Percentiles rank a stretch among this genome's conserved stretches.
phyloP scores from a whole-genome alignment of 2,888 invertebrate genomes.

The Harmothoe impar region DNA sequence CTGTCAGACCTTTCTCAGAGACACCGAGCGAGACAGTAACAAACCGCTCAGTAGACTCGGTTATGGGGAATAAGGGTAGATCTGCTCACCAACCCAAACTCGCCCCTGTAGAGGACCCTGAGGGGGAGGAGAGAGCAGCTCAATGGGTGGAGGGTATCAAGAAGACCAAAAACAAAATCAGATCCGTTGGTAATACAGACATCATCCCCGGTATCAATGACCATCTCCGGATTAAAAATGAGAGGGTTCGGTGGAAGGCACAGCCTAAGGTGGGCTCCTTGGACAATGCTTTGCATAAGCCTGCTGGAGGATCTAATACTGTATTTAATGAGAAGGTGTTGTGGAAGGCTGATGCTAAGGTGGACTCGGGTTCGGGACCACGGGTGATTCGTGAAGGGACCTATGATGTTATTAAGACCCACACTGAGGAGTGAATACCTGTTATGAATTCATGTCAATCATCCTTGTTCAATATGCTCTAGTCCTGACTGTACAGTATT shows the following conservation, averaged over 20 bases:
- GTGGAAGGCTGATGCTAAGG: background rate
- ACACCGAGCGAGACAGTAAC: background rate
- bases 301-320: slow-evolving; percentile 68
- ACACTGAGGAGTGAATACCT: slow-evolving; percentile 11
- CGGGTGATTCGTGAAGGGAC: slow-evolving; percentile 17
- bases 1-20: background rate
- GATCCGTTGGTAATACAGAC: slow-evolving; percentile 38
- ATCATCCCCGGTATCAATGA: slow-evolving; percentile 45
- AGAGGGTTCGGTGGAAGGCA: slow-evolving; percentile 71
- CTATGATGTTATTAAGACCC: slow-evolving; percentile 33
- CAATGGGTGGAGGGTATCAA: background rate
- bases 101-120: slow-evolving; percentile 33
- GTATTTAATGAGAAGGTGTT: slow-evolving; percentile 31
- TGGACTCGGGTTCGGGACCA: slow-evolving; percentile 9
- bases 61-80: background rate
- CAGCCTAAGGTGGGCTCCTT: slow-evolving; percentile 70
- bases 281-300: slow-evolving; percentile 70
- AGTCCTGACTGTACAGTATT: too few relatives aligned
- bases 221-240: slow-evolving; percentile 68
- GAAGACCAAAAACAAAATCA: background rate
- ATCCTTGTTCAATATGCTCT: too few relatives aligned
- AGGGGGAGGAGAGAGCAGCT: background rate
- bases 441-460: too few relatives aligned
- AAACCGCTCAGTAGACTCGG: background rate
- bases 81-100: slow-evolving; percentile 10